phyloP scores from a whole-genome alignment of 2,888 invertebrate species.

The Pachliopta kotzebuea region DNA sequence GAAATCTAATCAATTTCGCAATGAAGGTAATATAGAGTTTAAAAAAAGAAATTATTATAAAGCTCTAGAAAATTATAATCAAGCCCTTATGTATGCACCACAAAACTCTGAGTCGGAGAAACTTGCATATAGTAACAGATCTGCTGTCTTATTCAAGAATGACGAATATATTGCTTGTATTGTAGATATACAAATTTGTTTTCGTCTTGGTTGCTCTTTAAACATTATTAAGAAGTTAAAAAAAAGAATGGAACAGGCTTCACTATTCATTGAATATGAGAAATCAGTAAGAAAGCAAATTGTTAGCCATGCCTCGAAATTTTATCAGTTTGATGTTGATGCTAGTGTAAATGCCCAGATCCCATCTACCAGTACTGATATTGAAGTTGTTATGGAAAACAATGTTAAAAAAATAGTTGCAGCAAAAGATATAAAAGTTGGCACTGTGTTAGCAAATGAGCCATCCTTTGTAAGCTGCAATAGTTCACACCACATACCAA shows the following conservation, averaged over 20 bases:
- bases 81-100: conserved; percentile 41
- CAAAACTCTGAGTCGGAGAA: conserved; percentile 35
- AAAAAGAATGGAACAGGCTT: conserved; percentile 32
- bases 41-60: conserved; percentile 23
- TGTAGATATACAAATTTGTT: conserved; percentile 39
- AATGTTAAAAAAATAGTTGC: conserved; percentile 38
- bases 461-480: conserved; percentile 35
- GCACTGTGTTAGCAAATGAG: conserved; percentile 39
- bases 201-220: conserved; percentile 37
- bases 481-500: conserved; percentile 6
- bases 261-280: not conserved
- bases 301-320: no score
- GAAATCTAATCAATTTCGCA: conserved; percentile 34
- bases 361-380: conserved; percentile 35
- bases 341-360: conserved; percentile 32
- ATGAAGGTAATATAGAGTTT: conserved; percentile 36
- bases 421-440: conserved; percentile 38
- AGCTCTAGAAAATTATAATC: conserved; percentile 38
- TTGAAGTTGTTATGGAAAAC: conserved; percentile 31
- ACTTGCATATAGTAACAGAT: conserved; percentile 42
- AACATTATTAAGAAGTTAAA: conserved; percentile 36
- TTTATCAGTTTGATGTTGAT: conserved; percentile 27
- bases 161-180: conserved; percentile 34
- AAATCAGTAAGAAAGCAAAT: not conserved
- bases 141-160: conserved; percentile 35